These are phyloP conservation scores for Coracias cyanogaster DNA, from an alignment of 2,797 vertebrate species.

Conservation along the genomic window DNA sequence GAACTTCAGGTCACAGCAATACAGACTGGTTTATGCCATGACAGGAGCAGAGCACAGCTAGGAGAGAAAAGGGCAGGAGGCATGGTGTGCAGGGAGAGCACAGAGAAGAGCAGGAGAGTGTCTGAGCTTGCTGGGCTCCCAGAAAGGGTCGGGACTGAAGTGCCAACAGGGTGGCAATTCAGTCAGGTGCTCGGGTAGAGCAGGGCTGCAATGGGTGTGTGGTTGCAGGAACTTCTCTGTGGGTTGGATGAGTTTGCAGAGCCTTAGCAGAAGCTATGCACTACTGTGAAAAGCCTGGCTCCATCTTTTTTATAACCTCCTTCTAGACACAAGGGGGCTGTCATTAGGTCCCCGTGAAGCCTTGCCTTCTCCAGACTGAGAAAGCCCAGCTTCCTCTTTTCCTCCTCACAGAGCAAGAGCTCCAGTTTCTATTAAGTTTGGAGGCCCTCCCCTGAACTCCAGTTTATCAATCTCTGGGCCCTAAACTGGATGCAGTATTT, in stretches of 20 bases:
- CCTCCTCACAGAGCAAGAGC: not conserved
- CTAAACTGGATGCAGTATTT: not conserved
- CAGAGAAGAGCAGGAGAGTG: not conserved
- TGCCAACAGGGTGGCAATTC: not conserved
- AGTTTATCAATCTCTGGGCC: not conserved
- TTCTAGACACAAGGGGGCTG: not conserved
- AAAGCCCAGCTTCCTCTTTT: not conserved
- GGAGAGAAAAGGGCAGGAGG: not conserved
- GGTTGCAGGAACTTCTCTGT: not conserved
- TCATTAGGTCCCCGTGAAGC: not conserved
- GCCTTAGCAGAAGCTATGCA: not conserved
- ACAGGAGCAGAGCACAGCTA: not conserved
- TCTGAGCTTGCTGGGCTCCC: not conserved
- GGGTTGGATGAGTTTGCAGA: not conserved
- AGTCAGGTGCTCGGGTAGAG: not conserved
- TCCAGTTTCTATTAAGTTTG: not conserved
- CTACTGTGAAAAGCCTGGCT: not conserved
- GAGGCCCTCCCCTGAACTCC: not conserved
- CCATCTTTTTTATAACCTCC: not conserved
- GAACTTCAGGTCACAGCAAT: not conserved
- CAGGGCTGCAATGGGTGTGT: not conserved
- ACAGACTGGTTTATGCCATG: not conserved
- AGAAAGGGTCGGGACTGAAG: not conserved
- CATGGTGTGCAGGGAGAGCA: not conserved
- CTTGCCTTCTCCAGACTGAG: not conserved